Percentiles rank a stretch among this genome's conserved stretches.
Conservation (phyloP, 2,113 vertebrate species). For the Rhodinocichla rosea region DNA sequence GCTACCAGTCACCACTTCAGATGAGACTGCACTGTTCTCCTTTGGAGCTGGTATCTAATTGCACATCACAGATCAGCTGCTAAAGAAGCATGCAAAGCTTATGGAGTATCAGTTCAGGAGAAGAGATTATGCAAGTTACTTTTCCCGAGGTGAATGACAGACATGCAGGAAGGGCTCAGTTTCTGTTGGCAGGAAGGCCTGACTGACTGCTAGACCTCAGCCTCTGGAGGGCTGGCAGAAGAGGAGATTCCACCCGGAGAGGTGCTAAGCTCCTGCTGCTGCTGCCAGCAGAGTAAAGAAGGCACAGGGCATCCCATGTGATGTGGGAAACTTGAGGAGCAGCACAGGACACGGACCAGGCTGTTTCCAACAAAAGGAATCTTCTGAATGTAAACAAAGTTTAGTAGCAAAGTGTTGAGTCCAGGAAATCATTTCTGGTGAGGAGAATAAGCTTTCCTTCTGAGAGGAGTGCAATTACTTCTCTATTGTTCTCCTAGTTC, state of each 20-base stretch:
- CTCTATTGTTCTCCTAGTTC: neutral
- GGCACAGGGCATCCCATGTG: neutral
- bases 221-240: neutral
- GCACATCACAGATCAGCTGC: neutral
- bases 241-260: neutral
- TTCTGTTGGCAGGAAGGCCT: neutral
- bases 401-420: neutral
- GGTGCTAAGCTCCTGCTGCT: neutral
- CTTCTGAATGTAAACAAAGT: neutral
- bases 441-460: neutral
- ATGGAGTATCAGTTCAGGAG: neutral
- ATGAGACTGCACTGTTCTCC: neutral
- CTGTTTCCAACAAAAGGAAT: neutral
- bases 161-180: neutral
- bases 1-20: neutral
- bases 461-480: neutral
- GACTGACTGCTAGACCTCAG: neutral
- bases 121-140: neutral
- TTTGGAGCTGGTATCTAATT: neutral
- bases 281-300: neutral
- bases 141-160: neutral
- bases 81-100: neutral
- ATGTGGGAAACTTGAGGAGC: neutral
- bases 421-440: neutral
- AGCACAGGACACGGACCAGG: neutral